phyloP scores from a whole-genome alignment of 2,888 invertebrate genomes.

The Drosophila monieri region DNA sequence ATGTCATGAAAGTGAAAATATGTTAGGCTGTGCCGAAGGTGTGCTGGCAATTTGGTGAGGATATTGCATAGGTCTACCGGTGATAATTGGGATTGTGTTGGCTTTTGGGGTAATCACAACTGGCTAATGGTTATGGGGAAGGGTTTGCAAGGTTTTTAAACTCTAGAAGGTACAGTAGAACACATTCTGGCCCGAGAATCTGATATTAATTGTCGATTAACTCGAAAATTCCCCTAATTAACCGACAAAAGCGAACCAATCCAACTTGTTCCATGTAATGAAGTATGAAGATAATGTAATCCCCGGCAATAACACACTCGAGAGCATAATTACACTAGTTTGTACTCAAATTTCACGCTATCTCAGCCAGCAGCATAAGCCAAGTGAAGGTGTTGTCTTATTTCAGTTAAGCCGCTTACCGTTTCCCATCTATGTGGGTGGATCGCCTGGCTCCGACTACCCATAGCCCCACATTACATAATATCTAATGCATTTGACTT shows the following conservation, averaged over 20 bases:
- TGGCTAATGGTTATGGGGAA: neutral
- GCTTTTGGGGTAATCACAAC: conserved; percentile 15
- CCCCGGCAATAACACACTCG: conserved; percentile 40
- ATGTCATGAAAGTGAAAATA: conserved; percentile 48
- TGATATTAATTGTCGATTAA: neutral
- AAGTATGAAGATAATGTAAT: conserved; percentile 18
- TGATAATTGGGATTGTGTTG: conserved; percentile 28
- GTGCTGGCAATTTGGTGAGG: conserved; percentile 19
- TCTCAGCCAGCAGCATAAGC: conserved; percentile 50
- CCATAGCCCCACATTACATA: conserved; percentile 8
- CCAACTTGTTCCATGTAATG: conserved; percentile 16
- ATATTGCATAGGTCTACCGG: conserved; percentile 30
- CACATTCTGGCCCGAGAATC: neutral
- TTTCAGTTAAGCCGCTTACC: conserved; percentile 69
- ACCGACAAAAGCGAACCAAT: conserved; percentile 6
- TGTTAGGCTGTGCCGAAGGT: conserved; percentile 17
- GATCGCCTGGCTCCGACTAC: neutral
- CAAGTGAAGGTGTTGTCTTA: conserved; percentile 64
- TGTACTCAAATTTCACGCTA: conserved; percentile 52
- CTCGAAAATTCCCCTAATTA: conserved; percentile 12
- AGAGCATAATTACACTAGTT: conserved; percentile 40
- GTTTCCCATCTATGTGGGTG: conserved; percentile 24
- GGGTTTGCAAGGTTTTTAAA: neutral
- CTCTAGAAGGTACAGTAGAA: too few species aligned
- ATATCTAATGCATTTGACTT: conserved; percentile 31